These are phyloP conservation scores for Oasisia sp. DNA, from an alignment of 2,888 invertebrate genomes.

Conservation along the genomic window DNA sequence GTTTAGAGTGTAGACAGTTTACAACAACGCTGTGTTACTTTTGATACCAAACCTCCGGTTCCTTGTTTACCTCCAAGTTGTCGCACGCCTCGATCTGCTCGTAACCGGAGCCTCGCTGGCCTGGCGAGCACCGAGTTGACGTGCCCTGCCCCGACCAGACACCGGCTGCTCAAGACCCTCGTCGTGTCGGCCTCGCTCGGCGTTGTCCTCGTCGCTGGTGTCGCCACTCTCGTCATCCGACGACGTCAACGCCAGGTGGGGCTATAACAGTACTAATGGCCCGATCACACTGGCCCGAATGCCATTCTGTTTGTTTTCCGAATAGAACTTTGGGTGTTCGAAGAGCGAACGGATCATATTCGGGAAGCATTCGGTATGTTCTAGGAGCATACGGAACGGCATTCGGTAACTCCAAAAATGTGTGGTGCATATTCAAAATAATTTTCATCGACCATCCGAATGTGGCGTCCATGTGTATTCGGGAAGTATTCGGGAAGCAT, in stretches of 20 bases:
- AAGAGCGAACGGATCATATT: no score
- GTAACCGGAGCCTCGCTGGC: background rate
- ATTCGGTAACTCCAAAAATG: no score
- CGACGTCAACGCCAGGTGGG: background rate
- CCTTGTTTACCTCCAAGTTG: background rate
- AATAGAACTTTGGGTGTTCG: no score
- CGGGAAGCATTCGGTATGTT: no score
- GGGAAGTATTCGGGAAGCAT: no score
- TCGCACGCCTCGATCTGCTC: background rate
- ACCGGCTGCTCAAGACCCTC: background rate
- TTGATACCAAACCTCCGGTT: background rate
- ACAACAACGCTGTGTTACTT: background rate
- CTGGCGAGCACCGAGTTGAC: background rate
- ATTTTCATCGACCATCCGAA: no score
- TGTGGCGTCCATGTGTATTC: no score
- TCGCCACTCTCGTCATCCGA: background rate
- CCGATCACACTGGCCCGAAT: no score
- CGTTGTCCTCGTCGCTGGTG: background rate
- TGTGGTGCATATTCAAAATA: no score
- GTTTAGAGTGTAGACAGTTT: background rate
- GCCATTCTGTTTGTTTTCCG: no score
- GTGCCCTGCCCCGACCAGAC: background rate
- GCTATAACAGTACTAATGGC: no score
- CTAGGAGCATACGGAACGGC: no score
- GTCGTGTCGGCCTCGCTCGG: background rate